These are phyloP conservation scores for Athetis lepigone DNA, from an alignment of 2,888 invertebrate genomes.

Conservation along the genomic window DNA sequence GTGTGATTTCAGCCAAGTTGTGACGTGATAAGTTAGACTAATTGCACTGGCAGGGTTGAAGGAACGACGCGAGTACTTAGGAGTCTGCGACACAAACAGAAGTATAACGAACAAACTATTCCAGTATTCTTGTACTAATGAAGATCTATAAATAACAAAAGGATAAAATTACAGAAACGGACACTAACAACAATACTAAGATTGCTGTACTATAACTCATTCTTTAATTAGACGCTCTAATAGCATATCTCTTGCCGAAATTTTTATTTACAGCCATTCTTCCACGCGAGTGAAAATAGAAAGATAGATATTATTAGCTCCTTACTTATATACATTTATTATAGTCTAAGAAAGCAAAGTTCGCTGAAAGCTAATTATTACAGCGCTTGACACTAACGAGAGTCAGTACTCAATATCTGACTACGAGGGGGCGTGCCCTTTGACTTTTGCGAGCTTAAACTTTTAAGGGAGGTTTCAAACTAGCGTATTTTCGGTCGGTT, in stretches of 20 bases:
- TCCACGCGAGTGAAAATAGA: conserved; percentile 6
- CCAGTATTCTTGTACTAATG: background rate
- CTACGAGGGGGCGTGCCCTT: conserved; percentile 5
- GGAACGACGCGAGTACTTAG: conserved; percentile 2
- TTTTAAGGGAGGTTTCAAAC: no score
- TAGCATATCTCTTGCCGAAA: background rate
- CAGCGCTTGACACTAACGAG: conserved; percentile 11
- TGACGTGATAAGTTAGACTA: conserved; percentile 11
- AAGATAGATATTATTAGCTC: background rate
- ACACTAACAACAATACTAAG: background rate
- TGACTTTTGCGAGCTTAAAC: background rate
- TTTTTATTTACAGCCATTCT: background rate
- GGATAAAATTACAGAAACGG: background rate
- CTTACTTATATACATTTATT: background rate
- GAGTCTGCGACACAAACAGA: conserved; percentile 1
- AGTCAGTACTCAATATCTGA: conserved; percentile 12
- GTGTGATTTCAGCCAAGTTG: no score
- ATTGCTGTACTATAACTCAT: no score
- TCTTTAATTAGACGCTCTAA: no score
- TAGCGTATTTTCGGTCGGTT: no score
- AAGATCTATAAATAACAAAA: background rate
- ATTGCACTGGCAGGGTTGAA: background rate
- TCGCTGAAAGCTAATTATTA: background rate
- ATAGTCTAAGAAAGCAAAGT: background rate
- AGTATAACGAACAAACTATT: no score